These are phyloP conservation scores for Harpalus rubripes DNA, from an alignment of 2,888 invertebrate species.

Conservation along the genomic window DNA sequence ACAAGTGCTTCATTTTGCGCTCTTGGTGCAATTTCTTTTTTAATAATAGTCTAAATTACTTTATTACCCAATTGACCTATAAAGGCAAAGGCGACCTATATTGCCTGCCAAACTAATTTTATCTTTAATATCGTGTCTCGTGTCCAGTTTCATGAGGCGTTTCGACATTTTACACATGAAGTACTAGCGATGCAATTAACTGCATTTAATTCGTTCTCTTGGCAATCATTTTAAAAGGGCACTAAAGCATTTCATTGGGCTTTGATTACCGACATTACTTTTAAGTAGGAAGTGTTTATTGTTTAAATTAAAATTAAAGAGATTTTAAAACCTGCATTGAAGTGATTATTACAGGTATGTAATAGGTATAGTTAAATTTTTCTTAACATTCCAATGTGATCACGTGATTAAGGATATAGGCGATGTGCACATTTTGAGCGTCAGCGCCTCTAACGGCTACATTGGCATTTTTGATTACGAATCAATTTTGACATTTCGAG, in stretches of 20 bases:
- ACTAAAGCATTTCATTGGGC: constrained; percentile 22
- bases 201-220: constrained; percentile 26
- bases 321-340: too few species aligned
- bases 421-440: too few species aligned
- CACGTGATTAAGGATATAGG: too few species aligned
- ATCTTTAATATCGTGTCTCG: constrained; percentile 38
- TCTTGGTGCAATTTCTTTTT: constrained; percentile 1
- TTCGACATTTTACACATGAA: constrained; percentile 29
- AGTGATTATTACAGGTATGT: too few species aligned
- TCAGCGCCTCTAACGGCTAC: too few species aligned
- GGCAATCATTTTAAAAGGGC: constrained; percentile 39
- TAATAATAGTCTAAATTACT: constrained; percentile 23
- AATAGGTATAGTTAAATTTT: too few species aligned
- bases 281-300: too few species aligned
- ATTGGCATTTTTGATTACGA: too few species aligned
- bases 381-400: too few species aligned
- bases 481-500: too few species aligned
- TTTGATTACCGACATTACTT: neutral
- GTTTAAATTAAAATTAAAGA: too few species aligned
- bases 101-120: constrained; percentile 34
- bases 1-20: neutral
- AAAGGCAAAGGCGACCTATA: constrained; percentile 31
- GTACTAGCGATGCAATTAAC: constrained; percentile 22
- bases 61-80: constrained; percentile 23
- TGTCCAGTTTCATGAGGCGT: constrained; percentile 41